Evolutionary conservation across 1,140 invertebrate species (phyloP).

Genomic region (Drosophila repleta): DNA sequence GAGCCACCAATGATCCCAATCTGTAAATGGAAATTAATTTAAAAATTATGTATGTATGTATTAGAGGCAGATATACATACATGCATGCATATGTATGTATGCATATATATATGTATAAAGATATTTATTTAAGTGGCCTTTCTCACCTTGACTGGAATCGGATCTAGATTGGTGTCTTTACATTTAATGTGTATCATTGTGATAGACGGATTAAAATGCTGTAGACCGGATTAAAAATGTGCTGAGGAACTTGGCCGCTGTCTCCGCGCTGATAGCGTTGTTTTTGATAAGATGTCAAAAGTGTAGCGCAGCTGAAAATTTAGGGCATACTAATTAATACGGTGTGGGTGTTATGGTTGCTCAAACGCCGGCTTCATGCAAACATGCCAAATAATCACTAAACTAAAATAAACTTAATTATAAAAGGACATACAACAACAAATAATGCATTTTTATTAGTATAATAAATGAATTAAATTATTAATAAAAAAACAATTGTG

Average conservation of each 20-base stretch:
- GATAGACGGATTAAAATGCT: constrained; percentile 5
- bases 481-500: too few species aligned
- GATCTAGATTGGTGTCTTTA: constrained; percentile 73
- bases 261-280: constrained; percentile 56
- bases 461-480: too few species aligned
- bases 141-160: constrained; percentile 71
- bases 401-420: neutral
- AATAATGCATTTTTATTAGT: too few species aligned
- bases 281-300: constrained; percentile 62
- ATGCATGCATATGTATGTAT: neutral
- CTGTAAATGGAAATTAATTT: constrained; percentile 84
- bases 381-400: neutral
- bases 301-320: constrained; percentile 45
- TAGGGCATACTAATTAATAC: constrained; percentile 31
- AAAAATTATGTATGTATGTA: neutral
- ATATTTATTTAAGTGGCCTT: constrained; percentile 4
- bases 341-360: neutral
- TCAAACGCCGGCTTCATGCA: neutral
- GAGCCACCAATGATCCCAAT: constrained; percentile 98
- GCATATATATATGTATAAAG: neutral
- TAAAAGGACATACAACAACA: too few species aligned
- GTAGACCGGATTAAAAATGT: constrained; percentile 43
- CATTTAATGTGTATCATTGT: constrained; percentile 75
- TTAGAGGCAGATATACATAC: too few species aligned
- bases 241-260: constrained; percentile 46